Conservation (phyloP, 2,797 vertebrate genomes). For the Spinibarbus caldwelli region DNA sequence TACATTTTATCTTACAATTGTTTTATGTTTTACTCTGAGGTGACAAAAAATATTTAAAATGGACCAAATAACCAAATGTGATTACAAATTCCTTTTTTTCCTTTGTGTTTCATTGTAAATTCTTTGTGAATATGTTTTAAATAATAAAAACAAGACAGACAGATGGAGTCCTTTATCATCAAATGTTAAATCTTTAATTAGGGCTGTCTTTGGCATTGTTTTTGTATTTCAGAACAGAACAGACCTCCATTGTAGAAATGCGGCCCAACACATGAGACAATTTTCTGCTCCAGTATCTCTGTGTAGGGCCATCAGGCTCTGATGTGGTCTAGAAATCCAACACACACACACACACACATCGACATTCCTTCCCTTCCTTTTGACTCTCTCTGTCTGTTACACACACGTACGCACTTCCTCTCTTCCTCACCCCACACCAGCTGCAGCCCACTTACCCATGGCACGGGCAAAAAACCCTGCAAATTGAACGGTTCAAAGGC, state of each 20-base stretch:
- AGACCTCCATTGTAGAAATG: constrained; percentile 54
- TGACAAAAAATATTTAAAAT: too few relatives aligned
- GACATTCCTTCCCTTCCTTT: constrained; percentile 24
- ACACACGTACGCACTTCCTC: constrained; percentile 41
- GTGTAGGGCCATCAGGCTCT: constrained; percentile 75
- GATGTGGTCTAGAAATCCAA: constrained; percentile 78
- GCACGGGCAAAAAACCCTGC: constrained; percentile 75
- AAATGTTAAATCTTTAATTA: constrained; percentile 55
- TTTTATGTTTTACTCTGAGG: too few relatives aligned
- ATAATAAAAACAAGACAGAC: constrained; percentile 46
- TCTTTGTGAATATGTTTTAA: constrained; percentile 39
- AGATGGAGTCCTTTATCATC: constrained; percentile 42
- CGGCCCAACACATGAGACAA: constrained; percentile 56
- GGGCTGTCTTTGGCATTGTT: constrained; percentile 26
- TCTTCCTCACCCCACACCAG: constrained; percentile 72
- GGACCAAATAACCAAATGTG: too few relatives aligned
- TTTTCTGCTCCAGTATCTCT: constrained; percentile 70
- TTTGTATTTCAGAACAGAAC: constrained; percentile 37
- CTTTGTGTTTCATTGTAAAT: background rate
- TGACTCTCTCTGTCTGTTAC: constrained; percentile 29
- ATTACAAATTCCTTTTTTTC: background rate
- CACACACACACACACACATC: constrained; percentile 60
- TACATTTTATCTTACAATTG: background rate
- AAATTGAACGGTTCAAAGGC: constrained; percentile 81
- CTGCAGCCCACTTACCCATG: constrained; percentile 79